phyloP scores from a whole-genome alignment of 2,113 vertebrate species.

The Trichechus manatus region DNA sequence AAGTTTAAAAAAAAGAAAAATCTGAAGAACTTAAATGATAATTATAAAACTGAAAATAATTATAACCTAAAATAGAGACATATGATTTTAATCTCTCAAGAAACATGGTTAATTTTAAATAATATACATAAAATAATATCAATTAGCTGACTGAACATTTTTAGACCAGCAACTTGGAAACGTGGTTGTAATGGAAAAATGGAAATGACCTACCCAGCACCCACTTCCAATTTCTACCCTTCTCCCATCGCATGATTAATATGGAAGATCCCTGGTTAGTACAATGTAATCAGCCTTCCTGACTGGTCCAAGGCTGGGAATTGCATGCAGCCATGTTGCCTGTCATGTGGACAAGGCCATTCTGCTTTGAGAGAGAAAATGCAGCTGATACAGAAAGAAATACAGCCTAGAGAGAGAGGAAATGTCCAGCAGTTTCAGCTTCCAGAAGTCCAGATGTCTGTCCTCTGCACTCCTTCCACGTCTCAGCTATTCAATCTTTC shows the following conservation, averaged over 20 bases:
- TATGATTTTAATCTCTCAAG: conserved; percentile 8
- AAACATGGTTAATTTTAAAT: neutral
- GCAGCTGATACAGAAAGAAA: neutral
- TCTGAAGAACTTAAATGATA: conserved; percentile 12
- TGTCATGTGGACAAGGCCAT: neutral
- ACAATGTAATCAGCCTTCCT: neutral
- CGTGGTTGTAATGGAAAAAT: neutral
- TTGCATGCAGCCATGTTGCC: neutral
- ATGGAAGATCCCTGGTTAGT: neutral
- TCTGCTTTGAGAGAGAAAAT: neutral
- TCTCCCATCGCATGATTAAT: neutral
- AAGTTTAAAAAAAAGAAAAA: conserved; percentile 17
- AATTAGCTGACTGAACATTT: neutral
- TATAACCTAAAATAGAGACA: conserved; percentile 7
- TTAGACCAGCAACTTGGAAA: neutral
- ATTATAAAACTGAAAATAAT: neutral
- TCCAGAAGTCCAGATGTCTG: neutral
- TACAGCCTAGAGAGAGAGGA: neutral
- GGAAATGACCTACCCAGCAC: neutral
- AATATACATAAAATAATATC: neutral
- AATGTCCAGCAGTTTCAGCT: neutral
- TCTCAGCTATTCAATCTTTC: neutral
- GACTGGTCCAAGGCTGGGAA: neutral
- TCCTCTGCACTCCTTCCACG: neutral
- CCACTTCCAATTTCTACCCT: neutral